Evolutionary conservation across 2,113 vertebrate species (phyloP), one percentile per base, ranked within the genome.

Genomic region (Rostratula benghalensis): DNA sequence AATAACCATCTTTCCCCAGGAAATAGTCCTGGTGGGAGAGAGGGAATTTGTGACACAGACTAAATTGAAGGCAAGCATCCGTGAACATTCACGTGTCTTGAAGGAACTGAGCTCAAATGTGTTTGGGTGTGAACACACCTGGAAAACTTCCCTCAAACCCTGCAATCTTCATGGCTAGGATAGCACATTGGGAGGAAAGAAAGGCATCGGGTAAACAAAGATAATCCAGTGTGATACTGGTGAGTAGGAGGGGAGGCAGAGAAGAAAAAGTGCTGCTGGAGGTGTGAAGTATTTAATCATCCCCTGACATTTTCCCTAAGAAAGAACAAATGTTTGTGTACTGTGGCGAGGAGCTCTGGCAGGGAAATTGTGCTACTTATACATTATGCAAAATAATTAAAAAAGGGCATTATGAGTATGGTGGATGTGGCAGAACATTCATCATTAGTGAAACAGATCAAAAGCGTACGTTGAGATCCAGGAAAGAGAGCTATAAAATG

Each of bases 281-380:
- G 53, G 74, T 81, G 51, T 71, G 73, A 96, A 91, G 87, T 5
- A 19, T 95, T 92, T 89, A 94, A 89, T 89, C 73, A 94, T 76
- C 27, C 33, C 23, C 65, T 95, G 83, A 85, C 89, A 85, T 87
- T 94, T 95, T 75, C 77, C 82, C 43, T 53, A 68, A 70, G 83
- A 80, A 90, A 92, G 73, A 96, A 94, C 30, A 84, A 91, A 64
- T 89, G 83, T 95, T 95, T 94, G 89, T 89, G 81, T 95, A 60
- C 53, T 84, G n/a, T 83, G 53, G 77, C 39, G 89, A 82, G 35
- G 64, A 89, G 51, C 14, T 71, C 69, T 87, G 81, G 83, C 83
- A 94, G 35, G n/a, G 50, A 91, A 95, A 89, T 25, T 45, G 35
- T 51, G 43, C 81, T 87, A 68, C 35, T 83, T 83, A 46, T 3